These are phyloP conservation scores for Pampusana beccarii DNA, from an alignment of 2,113 vertebrate species.

Conservation along the genomic window DNA sequence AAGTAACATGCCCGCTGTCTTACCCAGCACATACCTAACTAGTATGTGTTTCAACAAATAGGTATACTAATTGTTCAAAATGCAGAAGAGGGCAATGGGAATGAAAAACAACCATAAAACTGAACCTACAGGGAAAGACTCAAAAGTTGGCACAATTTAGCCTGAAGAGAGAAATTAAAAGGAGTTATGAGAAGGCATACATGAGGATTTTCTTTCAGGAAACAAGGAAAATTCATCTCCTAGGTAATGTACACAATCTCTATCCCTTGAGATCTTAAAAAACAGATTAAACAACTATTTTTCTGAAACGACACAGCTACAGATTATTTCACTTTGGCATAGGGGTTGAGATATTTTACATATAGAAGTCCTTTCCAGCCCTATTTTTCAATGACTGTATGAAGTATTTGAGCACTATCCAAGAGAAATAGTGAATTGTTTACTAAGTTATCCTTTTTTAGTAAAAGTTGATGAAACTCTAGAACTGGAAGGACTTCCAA, in stretches of 20 bases:
- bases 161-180: neutral
- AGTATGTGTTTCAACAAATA: neutral
- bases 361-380: neutral
- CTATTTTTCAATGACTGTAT: neutral
- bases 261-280: neutral
- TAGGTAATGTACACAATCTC: neutral
- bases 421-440: conserved; percentile 7
- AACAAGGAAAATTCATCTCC: neutral
- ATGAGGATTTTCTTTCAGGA: neutral
- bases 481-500: neutral
- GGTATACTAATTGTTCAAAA: neutral
- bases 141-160: neutral
- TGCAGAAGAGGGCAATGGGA: neutral
- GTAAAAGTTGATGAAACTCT: neutral
- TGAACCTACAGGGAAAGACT: neutral
- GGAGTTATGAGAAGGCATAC: neutral
- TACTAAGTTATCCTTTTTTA: neutral
- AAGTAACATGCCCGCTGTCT: neutral
- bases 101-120: neutral
- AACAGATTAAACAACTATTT: neutral
- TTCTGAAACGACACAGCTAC: conserved; percentile 2
- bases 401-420: neutral
- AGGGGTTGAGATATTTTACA: neutral
- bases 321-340: neutral
- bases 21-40: neutral